Base-by-base conservation (phyloP, 2,113 vertebrate genomes). In the Neolamprologus hecqui region DNA sequence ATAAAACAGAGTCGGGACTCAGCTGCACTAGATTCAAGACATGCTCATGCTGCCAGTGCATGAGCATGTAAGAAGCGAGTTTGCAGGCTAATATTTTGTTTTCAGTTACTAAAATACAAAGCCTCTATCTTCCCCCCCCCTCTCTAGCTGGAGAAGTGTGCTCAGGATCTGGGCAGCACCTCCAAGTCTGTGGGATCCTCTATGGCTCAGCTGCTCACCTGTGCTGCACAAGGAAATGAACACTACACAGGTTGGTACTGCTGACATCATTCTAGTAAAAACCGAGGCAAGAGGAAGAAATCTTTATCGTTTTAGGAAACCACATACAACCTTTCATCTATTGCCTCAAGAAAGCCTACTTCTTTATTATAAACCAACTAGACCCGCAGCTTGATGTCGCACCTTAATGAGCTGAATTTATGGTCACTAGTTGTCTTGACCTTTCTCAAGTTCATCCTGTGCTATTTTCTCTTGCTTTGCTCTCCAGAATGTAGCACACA, bases 131-230 rank as follows among this genome's bases (percentile, higher is more conserved):
- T 6, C 4, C 9, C 54, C 4, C 9, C 6, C 15, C 57, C 6
- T 5, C 81, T 91, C 9, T 86, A 99, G 99, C 94, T 99, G 86
- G 99, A 99, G 94, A 99, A 98, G 84, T 99, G 98, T 84, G 98
- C 98, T 84, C 99, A 99, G 94, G 99, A 99, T 87, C 96, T 99
- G 87, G 99, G 99, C 82, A 99, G 98, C 93, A 99, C 98, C 2
- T 99, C 99, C 4, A 99, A 99, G 95, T 98, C 98, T 1, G 99
- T 99, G 0, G 99, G 99, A 7, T 99, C 99, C 1, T 99, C 98
- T 28, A 99, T 99, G 98, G 98, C 99, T 1, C 99, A 99, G 94
- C 91, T 99, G 77, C 96, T 99, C 81, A 99, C 99, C 37, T 99
- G 98, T 86, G 98, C 99, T 23, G 98, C 99, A 14, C 99, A 99